Percentiles rank a stretch among this genome's conserved stretches.
phyloP scores from a whole-genome alignment of 2,113 vertebrate species.

The Mustelus asterias region DNA sequence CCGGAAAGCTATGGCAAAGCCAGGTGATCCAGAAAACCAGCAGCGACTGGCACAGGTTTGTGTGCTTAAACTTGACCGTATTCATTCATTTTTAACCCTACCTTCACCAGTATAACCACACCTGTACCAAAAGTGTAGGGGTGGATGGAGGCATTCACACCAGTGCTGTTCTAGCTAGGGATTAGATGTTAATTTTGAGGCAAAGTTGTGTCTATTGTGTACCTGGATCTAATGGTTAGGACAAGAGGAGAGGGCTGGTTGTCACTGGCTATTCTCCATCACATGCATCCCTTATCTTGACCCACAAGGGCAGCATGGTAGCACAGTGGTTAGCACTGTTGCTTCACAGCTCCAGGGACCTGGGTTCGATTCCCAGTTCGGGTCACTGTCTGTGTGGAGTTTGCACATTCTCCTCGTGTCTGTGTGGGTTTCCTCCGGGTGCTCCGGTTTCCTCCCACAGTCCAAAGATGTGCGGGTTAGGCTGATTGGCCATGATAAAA shows the following conservation, averaged over 20 bases:
- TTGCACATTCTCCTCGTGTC: no score
- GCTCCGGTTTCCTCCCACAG: no score
- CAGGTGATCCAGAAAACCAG: slow-evolving; percentile 84
- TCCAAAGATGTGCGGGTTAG: no score
- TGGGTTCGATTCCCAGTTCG: no score
- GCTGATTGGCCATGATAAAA: no score
- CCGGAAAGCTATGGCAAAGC: slow-evolving; percentile 78
- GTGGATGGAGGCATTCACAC: not conserved
- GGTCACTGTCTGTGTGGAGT: no score
- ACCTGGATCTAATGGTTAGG: not conserved
- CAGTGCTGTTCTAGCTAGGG: no score
- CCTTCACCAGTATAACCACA: not conserved
- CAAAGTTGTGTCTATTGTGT: not conserved
- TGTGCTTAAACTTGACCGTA: not conserved
- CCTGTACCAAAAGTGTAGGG: not conserved
- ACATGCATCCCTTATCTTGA: not conserved
- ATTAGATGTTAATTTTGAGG: not conserved
- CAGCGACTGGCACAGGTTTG: slow-evolving; percentile 87
- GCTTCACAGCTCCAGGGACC: no score
- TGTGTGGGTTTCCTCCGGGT: no score
- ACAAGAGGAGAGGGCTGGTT: not conserved
- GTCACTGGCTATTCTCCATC: not conserved
- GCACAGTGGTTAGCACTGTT: no score
- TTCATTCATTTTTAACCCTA: not conserved
- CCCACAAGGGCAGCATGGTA: no score